phyloP scores from a whole-genome alignment of 1,140 invertebrate species.

The Hyles vespertilio region DNA sequence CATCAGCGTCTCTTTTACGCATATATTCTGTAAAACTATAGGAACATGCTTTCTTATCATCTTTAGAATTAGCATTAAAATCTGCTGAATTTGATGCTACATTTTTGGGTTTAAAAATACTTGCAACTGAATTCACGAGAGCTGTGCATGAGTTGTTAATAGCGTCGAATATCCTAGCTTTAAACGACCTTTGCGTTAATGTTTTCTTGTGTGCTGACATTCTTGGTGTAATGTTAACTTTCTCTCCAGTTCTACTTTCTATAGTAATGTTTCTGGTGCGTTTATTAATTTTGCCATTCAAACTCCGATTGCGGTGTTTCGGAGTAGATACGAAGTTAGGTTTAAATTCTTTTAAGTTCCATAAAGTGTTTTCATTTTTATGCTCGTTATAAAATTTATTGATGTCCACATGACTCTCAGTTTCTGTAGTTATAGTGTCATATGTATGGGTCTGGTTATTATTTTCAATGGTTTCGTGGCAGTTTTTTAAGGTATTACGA shows the following conservation, averaged over 20 bases:
- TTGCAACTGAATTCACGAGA: conserved; percentile 46
- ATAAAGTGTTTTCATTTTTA: background rate
- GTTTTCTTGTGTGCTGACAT: conserved; percentile 6
- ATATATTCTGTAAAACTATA: conserved; percentile 57
- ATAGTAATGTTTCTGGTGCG: background rate
- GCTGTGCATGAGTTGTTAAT: conserved; percentile 56
- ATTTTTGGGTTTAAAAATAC: conserved; percentile 42
- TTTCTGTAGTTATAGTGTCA: too few relatives aligned
- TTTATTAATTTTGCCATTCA: too few relatives aligned
- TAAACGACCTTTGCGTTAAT: conserved; percentile 32
- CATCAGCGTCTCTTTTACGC: conserved; percentile 37
- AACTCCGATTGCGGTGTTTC: conserved; percentile 6
- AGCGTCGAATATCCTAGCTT: conserved; percentile 39
- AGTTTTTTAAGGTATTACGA: too few relatives aligned
- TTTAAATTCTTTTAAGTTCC: conserved; percentile 7
- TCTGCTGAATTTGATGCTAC: conserved; percentile 3
- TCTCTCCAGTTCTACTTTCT: conserved; percentile 12
- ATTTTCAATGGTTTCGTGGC: too few relatives aligned
- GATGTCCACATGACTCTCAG: too few relatives aligned
- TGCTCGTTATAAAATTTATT: background rate
- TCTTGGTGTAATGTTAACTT: conserved; percentile 14
- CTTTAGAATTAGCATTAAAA: conserved; percentile 10
- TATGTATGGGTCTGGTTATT: too few relatives aligned
- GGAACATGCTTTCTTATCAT: conserved; percentile 18
- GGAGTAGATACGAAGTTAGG: conserved; percentile 15